Conservation (phyloP, 30 jellyfish, hydroid and myxozoan species). For the Rhopilema esculentum region DNA sequence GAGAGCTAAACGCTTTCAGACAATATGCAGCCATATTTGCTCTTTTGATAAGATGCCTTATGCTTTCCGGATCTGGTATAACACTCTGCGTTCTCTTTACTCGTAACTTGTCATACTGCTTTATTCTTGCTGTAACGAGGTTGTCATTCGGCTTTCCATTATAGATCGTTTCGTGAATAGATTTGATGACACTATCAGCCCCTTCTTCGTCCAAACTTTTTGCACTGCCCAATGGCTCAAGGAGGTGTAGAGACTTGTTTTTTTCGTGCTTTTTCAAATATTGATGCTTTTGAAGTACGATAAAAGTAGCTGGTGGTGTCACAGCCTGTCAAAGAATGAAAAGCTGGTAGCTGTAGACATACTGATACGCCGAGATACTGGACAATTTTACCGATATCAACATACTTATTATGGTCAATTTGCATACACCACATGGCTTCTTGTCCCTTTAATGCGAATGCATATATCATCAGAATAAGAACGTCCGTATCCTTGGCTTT, state of each 20-base stretch:
- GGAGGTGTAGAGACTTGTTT: constrained; percentile 38
- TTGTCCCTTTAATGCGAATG: constrained; percentile 49
- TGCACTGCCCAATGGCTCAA: constrained; percentile 52
- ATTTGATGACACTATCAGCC: constrained; percentile 30
- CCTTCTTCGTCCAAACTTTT: constrained; percentile 39
- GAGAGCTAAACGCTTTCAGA: constrained; percentile 50
- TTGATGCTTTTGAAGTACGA: constrained; percentile 51
- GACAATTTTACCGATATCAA: constrained; percentile 44
- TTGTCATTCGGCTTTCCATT: constrained; percentile 46
- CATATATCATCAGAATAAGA: constrained; percentile 60
- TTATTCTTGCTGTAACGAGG: constrained; percentile 44
- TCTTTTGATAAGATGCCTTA: constrained; percentile 32
- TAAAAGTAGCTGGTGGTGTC: constrained; percentile 56
- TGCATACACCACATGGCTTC: constrained; percentile 65
- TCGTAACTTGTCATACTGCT: constrained; percentile 39
- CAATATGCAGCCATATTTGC: constrained; percentile 51
- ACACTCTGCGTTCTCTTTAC: constrained; percentile 47
- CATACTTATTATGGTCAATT: constrained; percentile 51
- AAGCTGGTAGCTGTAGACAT: constrained; percentile 63
- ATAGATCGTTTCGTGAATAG: constrained; percentile 42
- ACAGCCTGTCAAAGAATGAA: constrained; percentile 61
- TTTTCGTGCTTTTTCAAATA: constrained; percentile 49
- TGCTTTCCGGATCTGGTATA: constrained; percentile 51
- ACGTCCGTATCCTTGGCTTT: constrained; percentile 61
- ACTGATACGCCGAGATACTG: constrained; percentile 45